These are phyloP conservation scores for Paracentrotus lividus DNA, from an alignment of 53 echinoderm and acorn worm species.

Conservation along the genomic window DNA sequence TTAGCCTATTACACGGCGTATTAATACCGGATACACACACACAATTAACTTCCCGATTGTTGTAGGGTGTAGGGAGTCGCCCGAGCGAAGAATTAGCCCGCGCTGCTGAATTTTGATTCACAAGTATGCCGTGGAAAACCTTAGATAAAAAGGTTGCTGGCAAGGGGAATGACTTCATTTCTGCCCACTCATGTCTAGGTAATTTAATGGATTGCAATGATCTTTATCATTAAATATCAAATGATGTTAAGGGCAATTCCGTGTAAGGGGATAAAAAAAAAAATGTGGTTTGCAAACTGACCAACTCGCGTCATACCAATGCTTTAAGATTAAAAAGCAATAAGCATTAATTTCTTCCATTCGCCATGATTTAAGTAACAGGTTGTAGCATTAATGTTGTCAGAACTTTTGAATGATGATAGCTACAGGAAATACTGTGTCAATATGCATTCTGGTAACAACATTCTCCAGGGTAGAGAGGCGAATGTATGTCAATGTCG, in stretches of 20 bases:
- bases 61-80: slow-evolving; percentile 32
- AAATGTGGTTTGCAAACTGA: background rate
- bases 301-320: background rate
- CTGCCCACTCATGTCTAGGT: background rate
- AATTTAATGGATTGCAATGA: slow-evolving; percentile 11
- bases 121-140: background rate
- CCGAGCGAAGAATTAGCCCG: slow-evolving; percentile 35
- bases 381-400: too few species aligned
- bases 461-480: too few species aligned
- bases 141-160: background rate
- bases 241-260: background rate
- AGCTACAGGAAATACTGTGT: too few species aligned
- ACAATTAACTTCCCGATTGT: slow-evolving; percentile 28
- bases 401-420: too few species aligned
- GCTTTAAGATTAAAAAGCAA: background rate
- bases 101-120: background rate
- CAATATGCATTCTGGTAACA: too few species aligned
- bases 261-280: background rate
- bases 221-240: background rate
- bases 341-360: background rate
- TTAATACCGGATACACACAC: slow-evolving; percentile 52
- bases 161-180: slow-evolving; percentile 3
- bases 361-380: too few species aligned
- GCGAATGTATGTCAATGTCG: too few species aligned
- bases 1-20: slow-evolving; percentile 41